These are phyloP conservation scores for Bactericera cockerelli DNA, from an alignment of 1,140 invertebrate genomes.

Conservation along the genomic window DNA sequence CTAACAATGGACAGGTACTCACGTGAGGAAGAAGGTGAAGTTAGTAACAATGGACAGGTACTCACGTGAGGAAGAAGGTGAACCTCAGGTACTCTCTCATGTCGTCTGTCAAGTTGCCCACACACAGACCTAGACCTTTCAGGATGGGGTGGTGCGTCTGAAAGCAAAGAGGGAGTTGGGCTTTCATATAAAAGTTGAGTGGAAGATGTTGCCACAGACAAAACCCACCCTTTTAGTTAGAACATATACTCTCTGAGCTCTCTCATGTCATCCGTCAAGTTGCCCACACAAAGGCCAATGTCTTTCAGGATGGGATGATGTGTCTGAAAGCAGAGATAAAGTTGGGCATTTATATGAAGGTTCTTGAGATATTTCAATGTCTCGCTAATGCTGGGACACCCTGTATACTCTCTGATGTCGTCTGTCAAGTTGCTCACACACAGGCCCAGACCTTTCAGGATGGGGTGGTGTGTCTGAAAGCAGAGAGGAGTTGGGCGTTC, in stretches of 20 bases:
- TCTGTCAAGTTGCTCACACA: conserved; percentile 42
- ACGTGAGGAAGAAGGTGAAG: conserved; percentile 41
- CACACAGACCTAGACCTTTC: conserved; percentile 39
- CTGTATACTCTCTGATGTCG: conserved; percentile 44
- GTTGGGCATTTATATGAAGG: conserved; percentile 29
- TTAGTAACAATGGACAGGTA: no score
- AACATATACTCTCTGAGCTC: conserved; percentile 24
- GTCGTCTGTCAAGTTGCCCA: conserved; percentile 40
- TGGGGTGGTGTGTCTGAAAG: conserved; percentile 23
- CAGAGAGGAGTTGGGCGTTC: conserved; percentile 37
- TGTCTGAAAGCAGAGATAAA: conserved; percentile 30
- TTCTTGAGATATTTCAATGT: not conserved
- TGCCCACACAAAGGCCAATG: conserved; percentile 40
- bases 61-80: conserved; percentile 44
- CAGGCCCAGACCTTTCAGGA: conserved; percentile 37
- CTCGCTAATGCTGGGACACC: no score
- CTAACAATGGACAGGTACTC: conserved; percentile 31
- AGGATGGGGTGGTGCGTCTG: conserved; percentile 26
- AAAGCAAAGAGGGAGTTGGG: conserved; percentile 33
- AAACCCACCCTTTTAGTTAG: no score
- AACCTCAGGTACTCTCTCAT: conserved; percentile 45
- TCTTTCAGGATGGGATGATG: conserved; percentile 30
- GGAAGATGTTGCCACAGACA: no score
- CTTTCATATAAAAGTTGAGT: conserved; percentile 28
- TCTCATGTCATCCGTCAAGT: conserved; percentile 43